A percentile compares a stretch with the other conserved stretches of the same genome.
phyloP scores from a whole-genome alignment of 2,113 vertebrate genomes.

The Nansenia antarctica region DNA sequence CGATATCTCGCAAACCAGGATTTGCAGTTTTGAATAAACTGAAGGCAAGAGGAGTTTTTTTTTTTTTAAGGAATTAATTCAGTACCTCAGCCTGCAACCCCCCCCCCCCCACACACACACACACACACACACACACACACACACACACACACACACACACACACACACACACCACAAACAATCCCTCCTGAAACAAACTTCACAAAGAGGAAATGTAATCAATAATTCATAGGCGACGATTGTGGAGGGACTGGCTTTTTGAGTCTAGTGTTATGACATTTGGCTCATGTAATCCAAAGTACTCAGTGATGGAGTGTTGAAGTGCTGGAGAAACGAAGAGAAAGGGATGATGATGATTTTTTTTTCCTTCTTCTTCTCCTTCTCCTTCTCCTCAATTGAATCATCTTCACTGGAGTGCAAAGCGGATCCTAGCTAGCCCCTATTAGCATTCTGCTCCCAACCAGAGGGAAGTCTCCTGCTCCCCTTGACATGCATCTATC shows the following conservation, averaged over 20 bases:
- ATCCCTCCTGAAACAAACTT: slow-evolving; percentile 23
- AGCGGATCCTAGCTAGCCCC: slow-evolving; percentile 6
- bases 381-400: slow-evolving; percentile 9
- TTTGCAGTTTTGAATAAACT: not conserved
- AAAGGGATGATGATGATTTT: slow-evolving; percentile 22
- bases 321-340: slow-evolving; percentile 22
- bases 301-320: slow-evolving; percentile 35
- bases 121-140: slow-evolving; percentile 3
- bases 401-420: slow-evolving; percentile 15
- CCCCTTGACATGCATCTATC: slow-evolving; percentile 1
- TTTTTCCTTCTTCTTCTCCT: not conserved
- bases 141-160: slow-evolving; percentile 17
- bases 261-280: slow-evolving; percentile 38
- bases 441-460: slow-evolving; percentile 42
- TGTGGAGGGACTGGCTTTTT: slow-evolving; percentile 21
- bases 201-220: slow-evolving; percentile 39
- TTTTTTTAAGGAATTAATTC: slow-evolving; percentile 3
- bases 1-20: slow-evolving; percentile 14
- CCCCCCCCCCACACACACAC: slow-evolving; percentile 17
- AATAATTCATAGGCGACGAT: slow-evolving; percentile 44
- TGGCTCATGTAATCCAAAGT: slow-evolving; percentile 28
- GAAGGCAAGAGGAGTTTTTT: not conserved
- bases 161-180: not conserved
- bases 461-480: slow-evolving; percentile 16
- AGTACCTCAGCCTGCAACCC: slow-evolving; percentile 7